Base-by-base conservation (phyloP, 2,888 invertebrate species). In the Hybos culiciformis region DNA sequence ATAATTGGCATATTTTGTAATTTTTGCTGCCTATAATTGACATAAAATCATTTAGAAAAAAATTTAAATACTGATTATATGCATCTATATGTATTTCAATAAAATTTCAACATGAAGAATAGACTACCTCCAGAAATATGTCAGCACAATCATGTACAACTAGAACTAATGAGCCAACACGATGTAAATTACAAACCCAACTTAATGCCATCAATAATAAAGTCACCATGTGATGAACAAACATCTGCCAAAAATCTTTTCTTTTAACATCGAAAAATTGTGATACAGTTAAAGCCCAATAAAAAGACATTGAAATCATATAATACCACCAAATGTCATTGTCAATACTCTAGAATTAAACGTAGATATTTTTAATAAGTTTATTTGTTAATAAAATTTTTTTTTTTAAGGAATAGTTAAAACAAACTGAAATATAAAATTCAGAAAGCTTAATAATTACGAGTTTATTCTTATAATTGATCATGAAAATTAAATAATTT, bases 191-290 rank as follows among this genome's bases (percentile, higher is more conserved):
- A 65, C 87, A 86, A 6, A 88, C 78, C 92, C 94, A 98, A 50
- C 94, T 94, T 62, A 96, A 83, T 44, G 78, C 79, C 70, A 98
- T 77, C 48, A 98, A 74, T 34, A 80, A 67, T 52, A 98, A 83
- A 32, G 97, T 94, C 18, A 91, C 90, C 58, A 93, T 77, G 63
- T 98, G 97, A 70, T 98, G 97, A 42, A 93, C 72, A 67, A 97
- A 93, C 92, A 98, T 97, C 72, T 96, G 92, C 85, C 90, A 90
- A 68, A 97, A 96, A 69, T 91, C 91, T 67, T 90, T 90, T 50
- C 93, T 77, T 50, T 83, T 83, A 42, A 90, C 84, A 66, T 97
- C 96, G 65, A 87, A 81, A 69, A 93, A 93, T 68, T 94, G 93
- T 15, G 91, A 87, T 48, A 90, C 77, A 49, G 85, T 83, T 45